Percentiles rank a stretch among this genome's conserved stretches.
These are phyloP conservation scores for Syngnathus rostellatus DNA, from an alignment of 2,797 vertebrate genomes.

Conservation along the genomic window DNA sequence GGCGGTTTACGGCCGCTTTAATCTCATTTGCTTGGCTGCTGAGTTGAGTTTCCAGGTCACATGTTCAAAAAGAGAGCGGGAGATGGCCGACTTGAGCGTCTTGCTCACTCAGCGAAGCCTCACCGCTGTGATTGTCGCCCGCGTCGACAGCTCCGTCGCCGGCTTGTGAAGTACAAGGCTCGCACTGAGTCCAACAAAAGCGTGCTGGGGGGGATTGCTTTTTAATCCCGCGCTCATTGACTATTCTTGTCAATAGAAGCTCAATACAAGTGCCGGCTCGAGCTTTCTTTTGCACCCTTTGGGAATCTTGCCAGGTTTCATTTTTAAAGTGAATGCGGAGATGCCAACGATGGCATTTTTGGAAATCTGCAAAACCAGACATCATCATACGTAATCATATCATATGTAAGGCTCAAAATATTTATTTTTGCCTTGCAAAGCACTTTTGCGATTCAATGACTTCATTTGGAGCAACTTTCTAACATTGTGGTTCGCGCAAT, in stretches of 20 bases:
- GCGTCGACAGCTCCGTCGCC: constrained; percentile 67
- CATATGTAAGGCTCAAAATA: too few species aligned
- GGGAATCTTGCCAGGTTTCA: constrained; percentile 75
- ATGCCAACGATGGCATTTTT: constrained; percentile 67
- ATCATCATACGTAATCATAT: too few species aligned
- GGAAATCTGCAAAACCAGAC: constrained; percentile 11
- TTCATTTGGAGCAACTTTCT: too few species aligned
- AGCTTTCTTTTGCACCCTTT: constrained; percentile 57
- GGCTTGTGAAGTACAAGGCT: constrained; percentile 71
- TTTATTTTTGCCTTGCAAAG: too few species aligned
- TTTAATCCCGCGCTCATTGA: constrained; percentile 76
- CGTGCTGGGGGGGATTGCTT: constrained; percentile 70
- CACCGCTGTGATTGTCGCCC: constrained; percentile 69
- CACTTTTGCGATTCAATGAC: too few species aligned
- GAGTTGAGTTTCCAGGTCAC: constrained; percentile 73
- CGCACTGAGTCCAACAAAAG: constrained; percentile 68
- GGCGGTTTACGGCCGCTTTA: constrained; percentile 63
- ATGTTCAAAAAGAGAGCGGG: constrained; percentile 63
- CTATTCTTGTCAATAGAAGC: constrained; percentile 75
- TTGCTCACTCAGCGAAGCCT: constrained; percentile 64
- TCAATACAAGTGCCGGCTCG: constrained; percentile 75
- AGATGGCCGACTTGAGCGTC: constrained; percentile 30
- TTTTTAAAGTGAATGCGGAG: constrained; percentile 77
- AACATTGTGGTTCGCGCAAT: too few species aligned
- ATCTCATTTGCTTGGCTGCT: constrained; percentile 76